These are phyloP conservation scores for Dasypus novemcinctus DNA, from an alignment of 2,113 vertebrate species.

Conservation along the genomic window DNA sequence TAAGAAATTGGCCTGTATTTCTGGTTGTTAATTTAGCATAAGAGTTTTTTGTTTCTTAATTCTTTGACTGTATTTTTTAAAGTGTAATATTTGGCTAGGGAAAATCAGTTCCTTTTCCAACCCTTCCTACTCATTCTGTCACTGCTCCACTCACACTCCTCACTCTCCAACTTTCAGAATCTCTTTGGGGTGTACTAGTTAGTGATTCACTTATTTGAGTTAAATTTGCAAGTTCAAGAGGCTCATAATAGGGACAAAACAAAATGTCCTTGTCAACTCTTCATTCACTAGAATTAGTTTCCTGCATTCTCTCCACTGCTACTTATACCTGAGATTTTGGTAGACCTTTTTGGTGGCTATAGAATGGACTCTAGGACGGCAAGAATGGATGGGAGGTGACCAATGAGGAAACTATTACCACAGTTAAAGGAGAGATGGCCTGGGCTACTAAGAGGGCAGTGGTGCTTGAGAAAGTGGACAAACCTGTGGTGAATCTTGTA, in stretches of 20 bases:
- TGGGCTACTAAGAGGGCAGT: accelerated
- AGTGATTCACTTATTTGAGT: accelerated
- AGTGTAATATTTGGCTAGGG: not conserved
- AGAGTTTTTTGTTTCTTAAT: accelerated
- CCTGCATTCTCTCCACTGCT: not conserved
- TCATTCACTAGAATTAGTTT: too few species aligned
- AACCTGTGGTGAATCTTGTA: not conserved
- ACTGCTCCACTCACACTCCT: not conserved
- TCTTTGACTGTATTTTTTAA: too few species aligned
- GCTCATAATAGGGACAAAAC: accelerated
- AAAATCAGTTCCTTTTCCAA: not conserved
- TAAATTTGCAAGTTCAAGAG: accelerated
- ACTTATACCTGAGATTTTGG: not conserved
- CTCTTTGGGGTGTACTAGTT: accelerated
- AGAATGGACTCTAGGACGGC: not conserved
- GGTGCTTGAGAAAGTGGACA: too few species aligned
- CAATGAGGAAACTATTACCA: not conserved
- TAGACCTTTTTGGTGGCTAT: not conserved
- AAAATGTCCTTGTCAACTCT: too few species aligned
- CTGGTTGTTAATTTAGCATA: not conserved
- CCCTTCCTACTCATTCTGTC: accelerated
- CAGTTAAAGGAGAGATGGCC: accelerated
- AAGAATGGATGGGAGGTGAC: not conserved
- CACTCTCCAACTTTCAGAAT: not conserved
- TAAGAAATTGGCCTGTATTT: accelerated